Base-by-base conservation (phyloP, 1,140 invertebrate species). In the Eupristina koningsbergeri region DNA sequence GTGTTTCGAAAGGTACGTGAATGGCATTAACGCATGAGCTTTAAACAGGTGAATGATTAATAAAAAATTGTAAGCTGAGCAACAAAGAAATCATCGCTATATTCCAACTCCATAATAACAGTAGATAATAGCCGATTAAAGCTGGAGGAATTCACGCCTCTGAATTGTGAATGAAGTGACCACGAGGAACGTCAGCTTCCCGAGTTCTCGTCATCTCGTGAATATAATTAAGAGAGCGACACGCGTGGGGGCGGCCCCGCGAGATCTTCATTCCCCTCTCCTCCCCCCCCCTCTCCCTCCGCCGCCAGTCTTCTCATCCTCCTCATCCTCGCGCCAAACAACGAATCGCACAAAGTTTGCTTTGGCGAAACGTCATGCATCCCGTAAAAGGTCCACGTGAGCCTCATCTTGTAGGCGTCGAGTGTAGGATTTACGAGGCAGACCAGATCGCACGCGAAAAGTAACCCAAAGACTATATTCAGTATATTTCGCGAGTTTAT, bases 401-500 rank as follows among this genome's bases (percentile, higher is more conserved):
- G 36, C 0, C 36, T 71, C n/a, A n/a, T n/a, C 36, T 41, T 69
- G 47, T 73, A 67, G 45, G 79, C 80, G 69, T 73, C 67, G 47
- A 36, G 22, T 36, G 67, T 71, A 71, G 67, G 67, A 41, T 71
- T 71, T n/a, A 71, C 67, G 67, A 71, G 36, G 22, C 67, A n/a
- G 6, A 39, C 36, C 19, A 41, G 67, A 58, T 58, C 53, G 15
- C 41, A 34, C 41, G 50, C 41, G 39, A 26, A 73, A 73, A 39
- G 29, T 71, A 5, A 45, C 41, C 11, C 5, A 5, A 31, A 34
- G 58, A 76, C 74, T 76, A 77, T 41, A 39, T 80, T 71, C 39
- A 61, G 69, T 61, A 61, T 64, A 29, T 64, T 64, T 79, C 50
- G 34, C 45, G 64, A 26, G 47, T 63, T 77, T 83, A 83, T 83